phyloP scores from a whole-genome alignment of 2,888 invertebrate species.

The Drosophila dives region DNA sequence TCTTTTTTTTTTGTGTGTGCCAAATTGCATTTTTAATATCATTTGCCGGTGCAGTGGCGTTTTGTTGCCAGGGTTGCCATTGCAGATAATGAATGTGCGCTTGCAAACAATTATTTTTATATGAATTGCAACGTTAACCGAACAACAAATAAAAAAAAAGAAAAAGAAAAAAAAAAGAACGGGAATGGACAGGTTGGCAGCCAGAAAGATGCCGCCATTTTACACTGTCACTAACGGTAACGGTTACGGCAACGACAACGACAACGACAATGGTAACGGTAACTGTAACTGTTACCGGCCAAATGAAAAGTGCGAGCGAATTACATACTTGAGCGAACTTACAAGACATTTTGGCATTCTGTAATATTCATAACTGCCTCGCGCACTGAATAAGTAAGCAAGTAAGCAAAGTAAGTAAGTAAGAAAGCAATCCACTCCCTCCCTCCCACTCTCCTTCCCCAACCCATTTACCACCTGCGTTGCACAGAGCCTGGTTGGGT shows the following conservation, averaged over 20 bases:
- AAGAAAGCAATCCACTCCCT: not conserved
- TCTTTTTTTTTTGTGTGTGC: conserved; percentile 24
- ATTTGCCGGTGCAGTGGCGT: conserved; percentile 20
- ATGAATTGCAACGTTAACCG: conserved; percentile 65
- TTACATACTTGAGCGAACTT: conserved; percentile 73
- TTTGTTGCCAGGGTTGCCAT: conserved; percentile 48
- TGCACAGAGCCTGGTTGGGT: conserved; percentile 2
- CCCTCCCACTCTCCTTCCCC: not conserved
- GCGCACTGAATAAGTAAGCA: conserved; percentile 55
- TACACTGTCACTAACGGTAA: conserved; percentile 70
- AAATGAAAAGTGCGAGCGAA: conserved; percentile 70
- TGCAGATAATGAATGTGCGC: conserved; percentile 69
- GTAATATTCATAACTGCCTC: conserved; percentile 73
- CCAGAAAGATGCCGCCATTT: conserved; percentile 41
- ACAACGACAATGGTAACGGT: conserved; percentile 16
- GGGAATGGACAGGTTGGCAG: conserved; percentile 20
- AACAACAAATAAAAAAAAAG: conserved; percentile 5
- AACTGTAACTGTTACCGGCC: conserved; percentile 51
- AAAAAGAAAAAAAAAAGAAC: not conserved
- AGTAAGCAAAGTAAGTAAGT: not conserved
- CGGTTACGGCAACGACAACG: conserved; percentile 31
- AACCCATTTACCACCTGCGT: conserved; percentile 12
- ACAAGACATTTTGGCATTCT: conserved; percentile 75
- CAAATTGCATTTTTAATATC: conserved; percentile 80
- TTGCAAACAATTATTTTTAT: conserved; percentile 77